phyloP scores from a whole-genome alignment of 2,888 invertebrate species.

The Athalia rosae region DNA sequence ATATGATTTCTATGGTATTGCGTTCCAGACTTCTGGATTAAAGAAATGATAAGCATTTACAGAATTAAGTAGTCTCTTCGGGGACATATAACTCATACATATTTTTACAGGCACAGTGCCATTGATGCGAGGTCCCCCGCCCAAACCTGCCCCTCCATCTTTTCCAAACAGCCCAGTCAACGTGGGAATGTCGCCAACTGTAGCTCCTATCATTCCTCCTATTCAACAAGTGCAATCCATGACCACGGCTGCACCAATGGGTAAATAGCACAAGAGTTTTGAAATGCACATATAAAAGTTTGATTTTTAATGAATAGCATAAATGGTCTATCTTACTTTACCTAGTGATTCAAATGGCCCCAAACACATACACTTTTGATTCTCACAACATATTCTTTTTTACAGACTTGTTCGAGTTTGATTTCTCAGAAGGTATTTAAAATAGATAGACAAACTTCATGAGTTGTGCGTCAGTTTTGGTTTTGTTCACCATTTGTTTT shows the following conservation, averaged over 20 bases:
- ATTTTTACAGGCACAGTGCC: slow-evolving; percentile 26
- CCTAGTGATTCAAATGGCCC: slow-evolving; percentile 9
- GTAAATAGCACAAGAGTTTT: slow-evolving; percentile 53
- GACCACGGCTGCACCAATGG: slow-evolving; percentile 59
- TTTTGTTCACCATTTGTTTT: slow-evolving; percentile 7
- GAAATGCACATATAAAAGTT: background rate
- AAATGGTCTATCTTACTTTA: background rate
- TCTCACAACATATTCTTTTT: slow-evolving; percentile 56
- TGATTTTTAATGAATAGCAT: background rate
- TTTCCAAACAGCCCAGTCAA: slow-evolving; percentile 73
- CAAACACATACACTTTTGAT: slow-evolving; percentile 21
- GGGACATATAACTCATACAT: background rate
- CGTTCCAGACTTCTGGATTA: background rate
- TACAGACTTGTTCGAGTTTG: slow-evolving; percentile 69
- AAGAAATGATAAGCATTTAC: background rate
- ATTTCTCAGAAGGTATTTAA: slow-evolving; percentile 65
- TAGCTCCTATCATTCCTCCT: slow-evolving; percentile 55
- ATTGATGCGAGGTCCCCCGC: slow-evolving; percentile 66
- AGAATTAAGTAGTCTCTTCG: background rate
- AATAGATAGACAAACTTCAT: slow-evolving; percentile 26
- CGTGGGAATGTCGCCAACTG: slow-evolving; percentile 59
- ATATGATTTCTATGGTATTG: no score
- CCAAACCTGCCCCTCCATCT: slow-evolving; percentile 73
- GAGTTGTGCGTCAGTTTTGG: background rate
- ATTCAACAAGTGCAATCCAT: slow-evolving; percentile 60